Conservation (phyloP, 1,140 invertebrate genomes). For the Pogonomyrmex barbatus region DNA sequence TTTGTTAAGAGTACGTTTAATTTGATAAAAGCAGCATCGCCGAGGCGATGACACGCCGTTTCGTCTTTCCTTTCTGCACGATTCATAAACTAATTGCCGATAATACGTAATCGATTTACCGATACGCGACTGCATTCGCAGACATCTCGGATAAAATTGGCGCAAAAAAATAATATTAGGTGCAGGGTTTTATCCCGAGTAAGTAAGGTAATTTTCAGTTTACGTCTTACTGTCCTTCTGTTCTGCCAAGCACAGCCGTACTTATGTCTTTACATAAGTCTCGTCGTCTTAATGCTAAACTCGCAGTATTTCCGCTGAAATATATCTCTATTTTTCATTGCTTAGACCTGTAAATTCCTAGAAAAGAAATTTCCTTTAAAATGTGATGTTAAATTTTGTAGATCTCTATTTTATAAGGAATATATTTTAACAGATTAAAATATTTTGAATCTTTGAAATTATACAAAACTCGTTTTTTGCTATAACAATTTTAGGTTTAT, state of each 20-base stretch:
- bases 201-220: constrained; percentile 42
- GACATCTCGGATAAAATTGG: neutral
- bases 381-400: constrained; percentile 1
- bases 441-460: neutral
- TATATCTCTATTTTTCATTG: constrained; percentile 35
- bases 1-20: constrained; percentile 63
- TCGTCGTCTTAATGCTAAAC: constrained; percentile 53
- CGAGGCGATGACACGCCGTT: neutral
- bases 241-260: constrained; percentile 38
- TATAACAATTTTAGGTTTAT: neutral
- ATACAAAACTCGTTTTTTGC: neutral
- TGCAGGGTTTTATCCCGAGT: constrained; percentile 6
- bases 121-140: constrained; percentile 6
- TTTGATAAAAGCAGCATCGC: constrained; percentile 39
- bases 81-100: constrained; percentile 48
- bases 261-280: constrained; percentile 49
- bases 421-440: neutral
- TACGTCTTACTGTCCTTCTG: constrained; percentile 26
- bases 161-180: constrained; percentile 15
- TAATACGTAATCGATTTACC: constrained; percentile 32
- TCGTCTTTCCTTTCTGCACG: constrained; percentile 5
- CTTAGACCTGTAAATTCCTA: neutral
- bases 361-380: neutral
- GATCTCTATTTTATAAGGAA: neutral
- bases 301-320: constrained; percentile 29